Percentiles rank a stretch among this genome's conserved stretches.
Conservation (phyloP, 2,113 vertebrate genomes). For the Empidonax traillii region DNA sequence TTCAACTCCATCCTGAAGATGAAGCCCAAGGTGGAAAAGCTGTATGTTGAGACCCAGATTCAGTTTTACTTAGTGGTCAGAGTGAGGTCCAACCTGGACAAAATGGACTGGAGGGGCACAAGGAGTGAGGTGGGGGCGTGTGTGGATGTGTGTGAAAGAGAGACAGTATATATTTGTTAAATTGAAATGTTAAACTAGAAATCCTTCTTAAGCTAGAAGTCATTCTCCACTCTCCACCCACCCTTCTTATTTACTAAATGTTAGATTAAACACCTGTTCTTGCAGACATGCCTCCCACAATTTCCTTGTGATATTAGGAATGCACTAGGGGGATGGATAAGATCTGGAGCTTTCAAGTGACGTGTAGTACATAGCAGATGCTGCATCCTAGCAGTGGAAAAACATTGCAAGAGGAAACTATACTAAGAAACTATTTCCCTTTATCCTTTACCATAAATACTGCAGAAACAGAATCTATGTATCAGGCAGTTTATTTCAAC, state of each 20-base stretch:
- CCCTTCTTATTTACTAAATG: not conserved
- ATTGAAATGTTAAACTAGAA: not conserved
- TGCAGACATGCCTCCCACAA: not conserved
- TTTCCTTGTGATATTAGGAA: not conserved
- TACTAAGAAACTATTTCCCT: not conserved
- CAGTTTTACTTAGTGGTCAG: accelerated
- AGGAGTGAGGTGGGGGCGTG: accelerated
- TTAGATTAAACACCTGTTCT: not conserved
- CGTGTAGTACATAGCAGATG: not conserved
- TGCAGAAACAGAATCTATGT: not conserved
- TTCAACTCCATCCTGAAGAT: not conserved
- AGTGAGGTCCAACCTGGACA: accelerated
- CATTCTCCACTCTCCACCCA: not conserved
- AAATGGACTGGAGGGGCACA: not conserved
- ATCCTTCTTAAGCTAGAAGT: not conserved
- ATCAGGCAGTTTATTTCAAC: not conserved
- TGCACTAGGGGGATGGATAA: not conserved
- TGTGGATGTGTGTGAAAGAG: not conserved
- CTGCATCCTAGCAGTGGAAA: not conserved
- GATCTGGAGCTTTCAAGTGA: not conserved
- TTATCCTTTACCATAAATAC: not conserved
- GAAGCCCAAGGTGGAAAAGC: not conserved
- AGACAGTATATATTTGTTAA: not conserved
- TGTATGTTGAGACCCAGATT: accelerated
- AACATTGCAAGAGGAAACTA: not conserved